Percentiles rank a stretch among this genome's conserved stretches.
phyloP scores from a whole-genome alignment of 2,888 invertebrate genomes.

The Steromphala cineraria region DNA sequence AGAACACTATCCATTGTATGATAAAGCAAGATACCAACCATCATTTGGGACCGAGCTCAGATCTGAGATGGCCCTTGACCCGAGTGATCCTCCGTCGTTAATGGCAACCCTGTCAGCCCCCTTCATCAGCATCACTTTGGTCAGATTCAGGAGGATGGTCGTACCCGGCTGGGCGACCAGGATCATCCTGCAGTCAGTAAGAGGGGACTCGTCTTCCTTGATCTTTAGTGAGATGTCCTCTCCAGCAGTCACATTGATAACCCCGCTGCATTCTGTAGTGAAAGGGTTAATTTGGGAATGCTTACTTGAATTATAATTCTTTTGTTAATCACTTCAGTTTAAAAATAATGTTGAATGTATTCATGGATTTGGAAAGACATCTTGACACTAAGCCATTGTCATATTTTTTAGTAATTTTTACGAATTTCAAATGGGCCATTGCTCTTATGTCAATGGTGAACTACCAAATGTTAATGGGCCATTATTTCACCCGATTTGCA shows the following conservation, averaged over 20 bases:
- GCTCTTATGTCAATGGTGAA: too few relatives aligned
- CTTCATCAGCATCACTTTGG: background rate
- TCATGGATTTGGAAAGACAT: too few relatives aligned
- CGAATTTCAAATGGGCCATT: too few relatives aligned
- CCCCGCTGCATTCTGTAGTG: background rate
- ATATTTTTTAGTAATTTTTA: too few relatives aligned
- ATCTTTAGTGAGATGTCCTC: background rate
- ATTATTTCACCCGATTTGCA: too few relatives aligned
- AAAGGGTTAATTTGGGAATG: background rate
- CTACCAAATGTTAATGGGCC: too few relatives aligned
- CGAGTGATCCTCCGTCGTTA: slow-evolving; percentile 30
- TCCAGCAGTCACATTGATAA: background rate
- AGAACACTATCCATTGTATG: too few relatives aligned
- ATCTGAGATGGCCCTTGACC: background rate
- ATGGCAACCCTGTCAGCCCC: slow-evolving; percentile 30
- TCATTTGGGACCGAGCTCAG: background rate
- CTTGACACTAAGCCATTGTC: too few relatives aligned
- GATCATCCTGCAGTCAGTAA: background rate
- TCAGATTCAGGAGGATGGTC: background rate
- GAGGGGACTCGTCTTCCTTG: background rate
- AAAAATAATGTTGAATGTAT: too few relatives aligned
- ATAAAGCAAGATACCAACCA: background rate
- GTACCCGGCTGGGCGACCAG: background rate
- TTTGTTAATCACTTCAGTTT: too few relatives aligned
- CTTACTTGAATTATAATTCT: too few relatives aligned